phyloP scores from a whole-genome alignment of 2,888 invertebrate genomes.

The Empis livida region DNA sequence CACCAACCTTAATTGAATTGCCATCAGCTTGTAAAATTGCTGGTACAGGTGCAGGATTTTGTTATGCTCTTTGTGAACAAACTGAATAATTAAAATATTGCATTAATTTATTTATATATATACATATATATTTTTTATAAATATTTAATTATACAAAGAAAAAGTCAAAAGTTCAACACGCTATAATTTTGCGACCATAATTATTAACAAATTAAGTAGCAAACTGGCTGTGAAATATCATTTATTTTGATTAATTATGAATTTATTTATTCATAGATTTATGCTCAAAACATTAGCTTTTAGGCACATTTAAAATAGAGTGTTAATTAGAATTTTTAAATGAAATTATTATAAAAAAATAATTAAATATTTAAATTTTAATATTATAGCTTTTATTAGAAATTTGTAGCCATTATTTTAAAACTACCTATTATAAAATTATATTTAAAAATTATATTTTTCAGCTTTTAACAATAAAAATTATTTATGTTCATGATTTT shows the following conservation, averaged over 20 bases:
- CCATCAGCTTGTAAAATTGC: slow-evolving; percentile 23
- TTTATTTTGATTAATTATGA: background rate
- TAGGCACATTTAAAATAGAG: no score
- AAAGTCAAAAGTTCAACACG: background rate
- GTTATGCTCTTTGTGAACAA: slow-evolving; percentile 25
- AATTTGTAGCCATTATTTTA: no score
- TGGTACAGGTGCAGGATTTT: slow-evolving; percentile 33
- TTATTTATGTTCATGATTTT: no score
- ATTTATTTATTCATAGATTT: background rate
- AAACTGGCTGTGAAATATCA: background rate
- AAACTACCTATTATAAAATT: no score
- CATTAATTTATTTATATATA: background rate
- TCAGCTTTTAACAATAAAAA: no score
- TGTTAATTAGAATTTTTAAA: no score
- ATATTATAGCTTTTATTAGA: no score
- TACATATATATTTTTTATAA: background rate
- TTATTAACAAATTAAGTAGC: background rate
- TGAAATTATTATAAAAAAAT: no score
- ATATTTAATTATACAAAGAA: background rate
- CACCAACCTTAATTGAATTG: slow-evolving; percentile 22
- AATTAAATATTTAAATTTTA: no score
- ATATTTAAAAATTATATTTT: no score
- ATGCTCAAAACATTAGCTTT: background rate
- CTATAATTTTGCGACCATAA: background rate
- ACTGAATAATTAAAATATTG: background rate